Conservation (phyloP, 2,888 invertebrate genomes). For the Serrognathus titanus region DNA sequence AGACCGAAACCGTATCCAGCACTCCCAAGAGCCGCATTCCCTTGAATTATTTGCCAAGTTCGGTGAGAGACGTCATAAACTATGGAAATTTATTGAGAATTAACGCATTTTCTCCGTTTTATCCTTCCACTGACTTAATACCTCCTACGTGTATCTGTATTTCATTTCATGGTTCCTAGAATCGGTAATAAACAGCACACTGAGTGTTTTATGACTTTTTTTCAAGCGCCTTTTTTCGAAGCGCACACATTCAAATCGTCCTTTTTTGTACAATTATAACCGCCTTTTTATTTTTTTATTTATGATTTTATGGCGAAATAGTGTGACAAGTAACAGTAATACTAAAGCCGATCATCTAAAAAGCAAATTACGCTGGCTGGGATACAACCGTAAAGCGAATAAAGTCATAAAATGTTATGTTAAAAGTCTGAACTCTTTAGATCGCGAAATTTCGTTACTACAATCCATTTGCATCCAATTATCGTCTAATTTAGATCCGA, state of each 20-base stretch:
- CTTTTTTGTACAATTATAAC: too few species aligned
- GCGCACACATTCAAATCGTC: too few species aligned
- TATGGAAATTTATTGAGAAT: slow-evolving; percentile 22
- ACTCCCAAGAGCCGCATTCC: slow-evolving; percentile 21
- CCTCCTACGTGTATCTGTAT: too few species aligned
- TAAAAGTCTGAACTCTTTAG: neutral
- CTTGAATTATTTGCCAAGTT: slow-evolving; percentile 25
- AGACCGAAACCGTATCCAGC: slow-evolving; percentile 21
- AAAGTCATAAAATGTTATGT: neutral
- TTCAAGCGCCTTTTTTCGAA: too few species aligned
- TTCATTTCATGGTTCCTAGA: too few species aligned
- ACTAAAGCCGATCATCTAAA: neutral
- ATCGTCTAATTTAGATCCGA: neutral
- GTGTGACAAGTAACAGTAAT: neutral
- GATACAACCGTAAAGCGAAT: neutral
- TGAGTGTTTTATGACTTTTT: too few species aligned
- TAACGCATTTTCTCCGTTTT: slow-evolving; percentile 17
- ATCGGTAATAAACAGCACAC: too few species aligned
- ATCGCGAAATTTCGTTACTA: neutral
- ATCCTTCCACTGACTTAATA: neutral
- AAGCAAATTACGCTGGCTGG: neutral
- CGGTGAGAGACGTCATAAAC: slow-evolving; percentile 20
- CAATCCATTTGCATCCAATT: slow-evolving; percentile 3
- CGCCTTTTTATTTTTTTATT: too few species aligned
- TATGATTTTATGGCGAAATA: neutral